phyloP scores from a whole-genome alignment of 2,113 vertebrate species.

The Mormyrus lacerda region DNA sequence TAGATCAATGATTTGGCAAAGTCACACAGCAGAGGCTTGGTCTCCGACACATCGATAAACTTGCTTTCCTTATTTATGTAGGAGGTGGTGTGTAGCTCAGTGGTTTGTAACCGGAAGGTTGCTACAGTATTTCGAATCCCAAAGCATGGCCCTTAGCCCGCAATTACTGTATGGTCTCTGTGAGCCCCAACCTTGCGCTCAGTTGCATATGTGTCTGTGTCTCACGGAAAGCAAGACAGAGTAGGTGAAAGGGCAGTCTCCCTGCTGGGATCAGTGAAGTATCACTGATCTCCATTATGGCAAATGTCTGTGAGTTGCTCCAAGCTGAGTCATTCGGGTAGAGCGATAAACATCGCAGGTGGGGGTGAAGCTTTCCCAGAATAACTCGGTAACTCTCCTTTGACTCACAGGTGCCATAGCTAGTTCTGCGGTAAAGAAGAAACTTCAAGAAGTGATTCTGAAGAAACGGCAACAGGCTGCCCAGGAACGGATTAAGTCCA shows the following conservation, averaged over 20 bases:
- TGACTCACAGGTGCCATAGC: conserved; percentile 74
- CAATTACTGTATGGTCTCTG: neutral
- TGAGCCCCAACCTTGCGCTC: neutral
- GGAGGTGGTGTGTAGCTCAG: neutral
- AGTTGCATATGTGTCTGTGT: neutral
- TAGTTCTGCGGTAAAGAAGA: conserved; percentile 84
- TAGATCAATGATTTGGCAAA: neutral
- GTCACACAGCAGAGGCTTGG: neutral
- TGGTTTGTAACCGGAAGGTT: neutral
- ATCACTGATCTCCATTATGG: neutral
- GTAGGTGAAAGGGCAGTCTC: neutral
- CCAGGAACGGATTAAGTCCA: conserved; percentile 64
- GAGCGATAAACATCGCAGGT: neutral
- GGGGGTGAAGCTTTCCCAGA: neutral
- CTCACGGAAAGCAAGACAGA: neutral
- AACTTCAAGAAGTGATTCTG: conserved; percentile 79
- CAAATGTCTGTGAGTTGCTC: neutral
- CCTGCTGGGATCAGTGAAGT: neutral
- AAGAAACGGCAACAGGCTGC: conserved; percentile 78
- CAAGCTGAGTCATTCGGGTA: neutral
- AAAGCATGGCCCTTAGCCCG: neutral
- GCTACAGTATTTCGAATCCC: neutral
- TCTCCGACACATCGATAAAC: neutral
- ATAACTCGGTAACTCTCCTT: neutral
- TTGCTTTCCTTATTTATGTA: neutral